phyloP scores from a whole-genome alignment of 2,797 vertebrate genomes.

The Gymnoscopelus braueri region DNA sequence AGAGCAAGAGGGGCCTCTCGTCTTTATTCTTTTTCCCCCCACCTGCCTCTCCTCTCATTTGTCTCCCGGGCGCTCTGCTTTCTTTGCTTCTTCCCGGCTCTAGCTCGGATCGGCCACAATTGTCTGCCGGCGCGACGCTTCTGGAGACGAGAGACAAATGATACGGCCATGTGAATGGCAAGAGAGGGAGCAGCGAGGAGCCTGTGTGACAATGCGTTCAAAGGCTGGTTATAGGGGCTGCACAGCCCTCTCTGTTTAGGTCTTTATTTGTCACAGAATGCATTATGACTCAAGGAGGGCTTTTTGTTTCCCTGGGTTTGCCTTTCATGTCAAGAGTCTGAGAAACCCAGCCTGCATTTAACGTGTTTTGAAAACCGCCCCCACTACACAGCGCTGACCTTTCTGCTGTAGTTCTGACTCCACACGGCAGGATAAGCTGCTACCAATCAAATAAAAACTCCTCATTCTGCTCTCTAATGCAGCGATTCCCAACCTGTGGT shows the following conservation, averaged over 20 bases:
- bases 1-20: slow-evolving; percentile 41
- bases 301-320: no score
- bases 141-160: slow-evolving; percentile 33
- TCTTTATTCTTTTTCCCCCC: slow-evolving; percentile 12
- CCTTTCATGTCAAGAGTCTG: no score
- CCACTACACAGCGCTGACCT: slow-evolving; percentile 1
- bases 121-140: slow-evolving; percentile 38
- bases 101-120: slow-evolving; percentile 38
- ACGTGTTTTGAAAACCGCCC: no score
- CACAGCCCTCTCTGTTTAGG: background rate
- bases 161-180: background rate
- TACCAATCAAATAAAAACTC: background rate
- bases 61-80: slow-evolving; percentile 14
- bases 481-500: no score
- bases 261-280: background rate
- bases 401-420: slow-evolving; percentile 6
- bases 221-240: background rate
- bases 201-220: background rate
- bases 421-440: background rate
- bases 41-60: slow-evolving; percentile 9
- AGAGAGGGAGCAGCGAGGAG: background rate
- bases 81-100: slow-evolving; percentile 38
- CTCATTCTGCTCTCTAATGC: no score
- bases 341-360: no score
- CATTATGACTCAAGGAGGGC: no score